These are phyloP conservation scores for Notarius lentiginosus DNA, from an alignment of 2,113 vertebrate species.

Conservation along the genomic window DNA sequence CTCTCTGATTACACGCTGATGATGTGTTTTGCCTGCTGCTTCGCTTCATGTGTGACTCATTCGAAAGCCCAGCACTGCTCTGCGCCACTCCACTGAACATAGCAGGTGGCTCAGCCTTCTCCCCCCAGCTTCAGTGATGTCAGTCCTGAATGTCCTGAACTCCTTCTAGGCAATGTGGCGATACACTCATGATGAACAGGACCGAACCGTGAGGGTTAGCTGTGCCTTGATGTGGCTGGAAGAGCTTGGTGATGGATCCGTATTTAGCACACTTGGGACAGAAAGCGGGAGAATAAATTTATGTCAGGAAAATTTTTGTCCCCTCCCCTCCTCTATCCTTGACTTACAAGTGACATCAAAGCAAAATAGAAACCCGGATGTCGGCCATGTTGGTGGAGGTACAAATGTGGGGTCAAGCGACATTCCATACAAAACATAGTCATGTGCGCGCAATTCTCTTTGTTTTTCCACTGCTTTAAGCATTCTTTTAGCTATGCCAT, in stretches of 20 bases:
- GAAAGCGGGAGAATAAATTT: not conserved
- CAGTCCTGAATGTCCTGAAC: slow-evolving; percentile 27
- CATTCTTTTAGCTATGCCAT: too few relatives aligned
- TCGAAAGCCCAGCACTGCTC: slow-evolving; percentile 29
- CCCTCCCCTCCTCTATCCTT: too few relatives aligned
- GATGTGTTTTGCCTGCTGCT: slow-evolving; percentile 44
- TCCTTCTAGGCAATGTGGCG: slow-evolving; percentile 2
- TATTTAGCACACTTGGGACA: not conserved
- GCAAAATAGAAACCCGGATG: too few relatives aligned
- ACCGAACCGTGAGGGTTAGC: slow-evolving; percentile 26
- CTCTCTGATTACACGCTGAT: slow-evolving; percentile 29
- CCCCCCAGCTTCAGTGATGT: slow-evolving; percentile 31
- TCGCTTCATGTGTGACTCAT: slow-evolving; percentile 47
- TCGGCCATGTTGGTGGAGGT: too few relatives aligned
- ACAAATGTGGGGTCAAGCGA: too few relatives aligned
- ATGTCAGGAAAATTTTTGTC: not conserved
- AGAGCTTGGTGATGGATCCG: not conserved
- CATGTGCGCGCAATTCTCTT: too few relatives aligned
- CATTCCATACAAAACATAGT: too few relatives aligned
- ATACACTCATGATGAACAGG: not conserved
- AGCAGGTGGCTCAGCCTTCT: slow-evolving; percentile 41
- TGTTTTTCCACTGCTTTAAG: too few relatives aligned
- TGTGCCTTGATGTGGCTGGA: not conserved
- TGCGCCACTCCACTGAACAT: slow-evolving; percentile 45
- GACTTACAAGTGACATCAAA: too few relatives aligned